A percentile compares a stretch with the other conserved stretches of the same genome.
These are phyloP conservation scores for Ceuthmochares aereus DNA, from an alignment of 2,113 vertebrate genomes.

Conservation along the genomic window DNA sequence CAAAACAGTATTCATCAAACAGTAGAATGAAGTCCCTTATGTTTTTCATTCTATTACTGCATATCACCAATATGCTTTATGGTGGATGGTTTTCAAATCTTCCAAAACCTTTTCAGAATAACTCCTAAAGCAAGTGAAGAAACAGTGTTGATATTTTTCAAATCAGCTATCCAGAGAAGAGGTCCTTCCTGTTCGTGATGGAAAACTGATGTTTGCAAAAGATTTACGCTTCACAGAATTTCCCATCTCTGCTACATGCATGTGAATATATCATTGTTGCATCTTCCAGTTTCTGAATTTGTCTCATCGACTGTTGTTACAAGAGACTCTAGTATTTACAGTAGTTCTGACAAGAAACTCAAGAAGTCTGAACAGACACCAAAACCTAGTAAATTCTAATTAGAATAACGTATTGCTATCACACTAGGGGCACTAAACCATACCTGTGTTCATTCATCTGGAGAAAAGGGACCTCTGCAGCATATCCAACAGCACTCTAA, in stretches of 20 bases:
- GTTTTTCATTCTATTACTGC: background rate
- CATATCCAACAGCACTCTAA: background rate
- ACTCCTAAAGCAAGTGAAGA: background rate
- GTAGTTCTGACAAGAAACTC: background rate
- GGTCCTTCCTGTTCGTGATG: background rate
- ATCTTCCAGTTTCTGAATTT: background rate
- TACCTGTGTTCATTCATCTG: background rate
- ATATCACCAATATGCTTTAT: background rate
- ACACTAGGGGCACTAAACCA: background rate
- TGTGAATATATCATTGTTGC: accelerated
- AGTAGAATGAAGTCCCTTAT: background rate
- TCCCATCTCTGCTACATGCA: background rate
- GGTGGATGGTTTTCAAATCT: background rate
- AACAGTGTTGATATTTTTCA: background rate
- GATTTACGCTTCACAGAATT: background rate
- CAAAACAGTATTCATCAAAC: background rate
- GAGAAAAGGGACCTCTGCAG: background rate
- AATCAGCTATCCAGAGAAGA: background rate
- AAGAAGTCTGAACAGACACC: background rate
- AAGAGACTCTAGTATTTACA: background rate
- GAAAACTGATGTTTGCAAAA: background rate
- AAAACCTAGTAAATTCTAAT: background rate
- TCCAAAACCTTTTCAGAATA: background rate
- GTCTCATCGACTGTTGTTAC: background rate
- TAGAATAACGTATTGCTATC: background rate